Evolutionary conservation across 2,888 invertebrate species (phyloP), one percentile per base, ranked within the genome.

Genomic region (Charanyca ferruginea): DNA sequence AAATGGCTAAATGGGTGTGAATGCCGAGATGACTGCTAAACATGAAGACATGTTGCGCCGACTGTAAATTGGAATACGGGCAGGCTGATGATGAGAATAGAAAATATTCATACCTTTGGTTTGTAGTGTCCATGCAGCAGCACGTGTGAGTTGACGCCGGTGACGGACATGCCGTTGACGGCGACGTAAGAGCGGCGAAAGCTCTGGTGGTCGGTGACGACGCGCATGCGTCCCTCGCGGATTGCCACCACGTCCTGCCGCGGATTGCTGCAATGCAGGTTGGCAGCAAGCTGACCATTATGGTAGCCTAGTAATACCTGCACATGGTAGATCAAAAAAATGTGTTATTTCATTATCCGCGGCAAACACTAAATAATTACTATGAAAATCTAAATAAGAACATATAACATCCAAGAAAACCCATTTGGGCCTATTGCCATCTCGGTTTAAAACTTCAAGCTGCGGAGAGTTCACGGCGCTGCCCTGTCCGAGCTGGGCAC

Each of bases 261-360:
- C 0, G 98, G 97, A 0, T 86, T 90, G 0, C 95, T 91, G 85
- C 94, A 98, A 87, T 98, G 96, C 18, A 98, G 91, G 89, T 98
- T 98, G 0, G 96, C 97, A 0, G 98, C 97, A 57, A 98, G 94
- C 11, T 92, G 77, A 1, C 97, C 97, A n/a, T 93, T 94, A 81
- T 97, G 97, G 93, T 97, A 97, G 0, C 97, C 96, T 49, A 98
- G 94, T 13, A 94, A 65, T 0, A 94, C 91, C 94, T 94, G 96
- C 13, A 9, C 38, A 6, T 7, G 58, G 28, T 22, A 22, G 6
- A 23, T 2, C n/a, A n/a, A 1, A 2, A 32, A 32, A 11, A 11
- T 0, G 11, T 32, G 1, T 2, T 9, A 32, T n/a, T n/a, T n/a
- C n/a, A n/a, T n/a, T n/a, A n/a, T n/a, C n/a, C n/a, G n/a, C n/a